phyloP scores from a whole-genome alignment of 2,888 invertebrate genomes.

The Diadegma fenestrale region DNA sequence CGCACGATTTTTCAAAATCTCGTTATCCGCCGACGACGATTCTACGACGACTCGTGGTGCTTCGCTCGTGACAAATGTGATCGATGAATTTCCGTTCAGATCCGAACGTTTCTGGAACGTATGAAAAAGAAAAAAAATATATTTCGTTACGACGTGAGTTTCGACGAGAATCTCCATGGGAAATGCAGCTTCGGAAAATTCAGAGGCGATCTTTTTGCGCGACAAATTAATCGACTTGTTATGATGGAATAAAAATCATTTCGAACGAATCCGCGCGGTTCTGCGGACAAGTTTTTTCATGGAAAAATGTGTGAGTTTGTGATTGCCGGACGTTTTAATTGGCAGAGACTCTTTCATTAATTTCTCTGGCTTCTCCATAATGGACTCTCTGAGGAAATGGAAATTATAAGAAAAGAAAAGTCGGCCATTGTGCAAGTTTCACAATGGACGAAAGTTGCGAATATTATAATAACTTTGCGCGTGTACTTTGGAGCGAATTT shows the following conservation, averaged over 20 bases:
- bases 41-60: slow-evolving; percentile 28
- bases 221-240: too few species aligned
- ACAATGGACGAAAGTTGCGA: slow-evolving; percentile 3
- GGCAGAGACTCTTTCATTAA: not conserved
- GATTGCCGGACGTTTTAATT: not conserved
- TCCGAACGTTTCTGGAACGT: slow-evolving; percentile 63
- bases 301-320: not conserved
- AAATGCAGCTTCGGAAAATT: not conserved
- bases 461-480: not conserved
- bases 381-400: not conserved
- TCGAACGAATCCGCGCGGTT: not conserved
- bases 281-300: not conserved
- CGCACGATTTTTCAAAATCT: slow-evolving; percentile 48
- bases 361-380: slow-evolving; percentile 5
- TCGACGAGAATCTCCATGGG: not conserved
- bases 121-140: not conserved
- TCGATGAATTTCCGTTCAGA: slow-evolving; percentile 49
- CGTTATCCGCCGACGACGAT: slow-evolving; percentile 52
- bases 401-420: slow-evolving; percentile 11
- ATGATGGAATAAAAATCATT: not conserved
- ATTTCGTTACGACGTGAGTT: slow-evolving; percentile 2
- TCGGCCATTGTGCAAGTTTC: not conserved
- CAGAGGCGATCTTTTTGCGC: too few species aligned
- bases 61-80: slow-evolving; percentile 32
- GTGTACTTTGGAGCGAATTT: slow-evolving; percentile 14